Percentiles rank a stretch among this genome's conserved stretches.
Conservation (phyloP, 2,888 invertebrate genomes). For the Capitulum mitella region DNA sequence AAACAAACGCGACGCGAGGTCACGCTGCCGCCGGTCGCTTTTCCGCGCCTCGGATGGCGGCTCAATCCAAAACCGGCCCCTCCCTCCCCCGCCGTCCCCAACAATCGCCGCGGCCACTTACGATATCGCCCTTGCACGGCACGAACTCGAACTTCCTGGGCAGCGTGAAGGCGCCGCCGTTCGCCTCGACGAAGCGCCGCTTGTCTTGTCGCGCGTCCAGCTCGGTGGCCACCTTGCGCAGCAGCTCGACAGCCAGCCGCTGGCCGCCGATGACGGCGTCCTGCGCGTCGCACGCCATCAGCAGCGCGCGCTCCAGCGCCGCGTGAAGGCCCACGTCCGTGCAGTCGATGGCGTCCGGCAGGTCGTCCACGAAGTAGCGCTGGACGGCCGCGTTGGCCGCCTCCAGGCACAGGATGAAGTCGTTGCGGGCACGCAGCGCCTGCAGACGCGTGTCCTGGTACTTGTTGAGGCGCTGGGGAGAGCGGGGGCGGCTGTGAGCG, state of each 20-base stretch:
- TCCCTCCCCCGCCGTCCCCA: slow-evolving; percentile 53
- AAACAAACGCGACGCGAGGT: no score
- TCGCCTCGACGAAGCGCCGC: slow-evolving; percentile 78
- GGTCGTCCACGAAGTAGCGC: slow-evolving; percentile 92
- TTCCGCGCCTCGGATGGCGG: no score
- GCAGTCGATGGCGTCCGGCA: slow-evolving; percentile 89
- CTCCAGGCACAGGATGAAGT: slow-evolving; percentile 86
- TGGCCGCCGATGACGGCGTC: slow-evolving; percentile 58
- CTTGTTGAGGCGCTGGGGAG: slow-evolving; percentile 69
- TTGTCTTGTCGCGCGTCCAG: slow-evolving; percentile 79
- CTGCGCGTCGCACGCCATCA: slow-evolving; percentile 76
- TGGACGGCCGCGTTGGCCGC: slow-evolving; percentile 93
- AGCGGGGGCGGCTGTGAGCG: neutral
- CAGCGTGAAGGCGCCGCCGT: slow-evolving; percentile 79
- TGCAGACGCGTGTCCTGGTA: slow-evolving; percentile 80
- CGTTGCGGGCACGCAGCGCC: slow-evolving; percentile 86
- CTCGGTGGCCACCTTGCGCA: slow-evolving; percentile 62
- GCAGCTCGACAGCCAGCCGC: slow-evolving; percentile 55
- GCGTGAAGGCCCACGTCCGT: slow-evolving; percentile 95
- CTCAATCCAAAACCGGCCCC: no score
- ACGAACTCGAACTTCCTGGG: slow-evolving; percentile 82
- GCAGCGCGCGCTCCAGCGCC: slow-evolving; percentile 71
- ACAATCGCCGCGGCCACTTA: slow-evolving; percentile 58
- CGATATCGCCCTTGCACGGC: slow-evolving; percentile 65
- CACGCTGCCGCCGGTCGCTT: no score